phyloP scores from a whole-genome alignment of 2,797 vertebrate genomes.

The Merluccius polli region DNA sequence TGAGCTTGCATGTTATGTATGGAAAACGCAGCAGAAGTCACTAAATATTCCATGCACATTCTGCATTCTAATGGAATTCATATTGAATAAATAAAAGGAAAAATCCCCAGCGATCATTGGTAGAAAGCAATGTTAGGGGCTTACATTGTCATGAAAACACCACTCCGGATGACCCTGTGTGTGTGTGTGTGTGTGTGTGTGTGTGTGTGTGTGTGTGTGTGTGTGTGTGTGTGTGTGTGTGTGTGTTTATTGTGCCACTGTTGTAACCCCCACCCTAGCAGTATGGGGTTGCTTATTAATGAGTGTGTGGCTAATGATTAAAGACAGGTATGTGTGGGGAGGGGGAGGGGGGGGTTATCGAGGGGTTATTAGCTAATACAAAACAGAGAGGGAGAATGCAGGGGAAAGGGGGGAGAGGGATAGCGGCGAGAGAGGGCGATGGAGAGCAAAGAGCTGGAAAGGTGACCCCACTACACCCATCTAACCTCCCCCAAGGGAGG shows the following conservation, averaged over 20 bases:
- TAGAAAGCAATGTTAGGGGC: slow-evolving; percentile 8
- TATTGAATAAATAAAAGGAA: slow-evolving; percentile 35
- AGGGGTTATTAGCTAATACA: not conserved
- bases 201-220: no score
- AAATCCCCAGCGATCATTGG: slow-evolving; percentile 35
- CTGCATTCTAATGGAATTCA: slow-evolving; percentile 43
- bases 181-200: no score
- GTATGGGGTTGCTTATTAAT: not conserved
- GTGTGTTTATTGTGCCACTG: no score
- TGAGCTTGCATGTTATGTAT: slow-evolving; percentile 45
- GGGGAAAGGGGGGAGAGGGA: slow-evolving; percentile 1
- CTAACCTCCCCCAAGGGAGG: not conserved
- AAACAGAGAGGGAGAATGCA: not conserved
- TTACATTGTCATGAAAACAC: slow-evolving; percentile 14
- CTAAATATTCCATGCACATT: slow-evolving; percentile 40
- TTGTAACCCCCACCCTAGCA: not conserved
- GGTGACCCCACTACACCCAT: not conserved
- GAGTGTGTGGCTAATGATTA: not conserved
- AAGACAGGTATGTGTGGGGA: no score
- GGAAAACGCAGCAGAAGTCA: slow-evolving; percentile 40
- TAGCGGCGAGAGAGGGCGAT: slow-evolving; percentile 20
- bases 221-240: no score
- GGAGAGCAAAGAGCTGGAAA: not conserved
- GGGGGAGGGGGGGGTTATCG: not conserved
- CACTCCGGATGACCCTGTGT: not conserved